Evolutionary conservation across 2,797 vertebrate species (phyloP), one percentile per base, ranked within the genome.

Genomic region (Neopelma chrysocephalum): DNA sequence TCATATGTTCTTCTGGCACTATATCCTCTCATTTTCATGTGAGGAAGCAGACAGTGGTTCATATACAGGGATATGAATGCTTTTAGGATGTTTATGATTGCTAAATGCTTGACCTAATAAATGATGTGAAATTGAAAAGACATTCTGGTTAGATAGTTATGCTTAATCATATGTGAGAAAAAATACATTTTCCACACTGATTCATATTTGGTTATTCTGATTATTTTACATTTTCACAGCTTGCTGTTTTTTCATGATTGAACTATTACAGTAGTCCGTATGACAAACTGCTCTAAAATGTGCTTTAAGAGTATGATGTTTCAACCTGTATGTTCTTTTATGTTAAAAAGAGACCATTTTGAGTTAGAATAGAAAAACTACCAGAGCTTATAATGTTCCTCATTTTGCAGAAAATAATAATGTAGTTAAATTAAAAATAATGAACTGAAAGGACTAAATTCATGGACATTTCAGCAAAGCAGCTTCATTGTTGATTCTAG

Each of bases 401-500:
- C 3, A 20, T 84, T 79, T 87, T 79, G 5, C 34, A 53, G 14
- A 43, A 60, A 85, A 18, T 14, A 93, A 80, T 92, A 89, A 97
- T 81, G 93, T 60, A 91, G 65, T 58, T 76, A 78, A 66, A 92
- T 78, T 86, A 78, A 80, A 88, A 83, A 45, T 85, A 94, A 85
- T 73, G 23, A 90, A 75, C 42, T 6, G 15, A 40, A 73, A 78
- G 14, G 27, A 48, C 25, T 94, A 90, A 94, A 80, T 89, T 87
- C 1, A 54, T 51, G 56, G 26, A n/a, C 60, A 77, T 90, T 97
- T 87, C n/a, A 81, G 6, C 5, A 58, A 82, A 89, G 31, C 19
- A 13, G 40, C 6, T 82, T 94, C 29, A 43, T 27, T 96, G 50
- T 85, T 96, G 87, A 89, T 81, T 66, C 26, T 53, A 85, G 42